A percentile compares a stretch with the other conserved stretches of the same genome.
Conservation (phyloP, 1,140 invertebrate genomes). For the Vanessa tameamea region DNA sequence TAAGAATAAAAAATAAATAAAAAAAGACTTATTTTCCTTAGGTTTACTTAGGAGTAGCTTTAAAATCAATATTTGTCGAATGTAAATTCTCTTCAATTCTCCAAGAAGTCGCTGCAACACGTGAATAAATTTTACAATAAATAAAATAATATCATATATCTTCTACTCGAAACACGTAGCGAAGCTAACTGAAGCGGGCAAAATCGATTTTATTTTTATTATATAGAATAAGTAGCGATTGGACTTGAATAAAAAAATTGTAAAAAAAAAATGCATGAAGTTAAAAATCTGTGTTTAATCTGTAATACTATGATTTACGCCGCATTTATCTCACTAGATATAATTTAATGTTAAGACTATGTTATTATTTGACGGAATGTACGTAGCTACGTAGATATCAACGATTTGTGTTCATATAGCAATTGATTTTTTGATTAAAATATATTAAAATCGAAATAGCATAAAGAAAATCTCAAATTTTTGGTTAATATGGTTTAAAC, state of each 20-base stretch:
- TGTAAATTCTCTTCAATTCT: background rate
- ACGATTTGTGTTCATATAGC: conserved; percentile 3
- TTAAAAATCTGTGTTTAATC: background rate
- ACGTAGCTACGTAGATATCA: conserved; percentile 1
- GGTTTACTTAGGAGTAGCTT: conserved; percentile 30
- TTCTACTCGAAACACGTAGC: too few species aligned
- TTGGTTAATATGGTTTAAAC: conserved; percentile 1
- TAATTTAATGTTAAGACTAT: conserved; percentile 8
- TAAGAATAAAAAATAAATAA: conserved; percentile 52
- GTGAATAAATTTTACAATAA: too few species aligned
- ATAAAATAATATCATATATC: too few species aligned
- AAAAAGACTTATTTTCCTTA: conserved; percentile 75
- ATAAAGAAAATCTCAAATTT: background rate
- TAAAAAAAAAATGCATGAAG: background rate
- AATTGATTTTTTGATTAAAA: background rate
- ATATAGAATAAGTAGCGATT: too few species aligned
- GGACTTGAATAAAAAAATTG: background rate
- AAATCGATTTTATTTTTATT: too few species aligned
- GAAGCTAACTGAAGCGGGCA: too few species aligned
- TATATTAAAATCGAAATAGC: conserved; percentile 8
- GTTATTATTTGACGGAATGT: background rate
- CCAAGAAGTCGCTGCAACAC: background rate
- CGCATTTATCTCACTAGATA: conserved; percentile 39
- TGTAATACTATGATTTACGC: conserved; percentile 7
- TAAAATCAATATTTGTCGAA: conserved; percentile 6